Evolutionary conservation across 1,140 invertebrate species (phyloP).

Genomic region (Cardiocondyla obscurior): DNA sequence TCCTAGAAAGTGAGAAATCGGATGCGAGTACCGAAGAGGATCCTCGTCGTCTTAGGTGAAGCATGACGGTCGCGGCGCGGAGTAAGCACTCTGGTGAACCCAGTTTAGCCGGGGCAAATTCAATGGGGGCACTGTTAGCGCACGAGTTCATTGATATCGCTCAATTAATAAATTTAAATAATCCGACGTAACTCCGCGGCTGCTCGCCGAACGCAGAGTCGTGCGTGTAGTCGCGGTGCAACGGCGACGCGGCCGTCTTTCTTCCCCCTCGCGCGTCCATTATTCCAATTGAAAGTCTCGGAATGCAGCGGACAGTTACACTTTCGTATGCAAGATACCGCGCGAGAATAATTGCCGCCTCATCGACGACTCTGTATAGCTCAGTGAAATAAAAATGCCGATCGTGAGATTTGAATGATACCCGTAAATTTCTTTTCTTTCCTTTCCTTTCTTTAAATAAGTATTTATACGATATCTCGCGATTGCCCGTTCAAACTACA

Average conservation of each 20-base stretch:
- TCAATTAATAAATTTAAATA: constrained; percentile 83
- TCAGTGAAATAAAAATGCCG: background rate
- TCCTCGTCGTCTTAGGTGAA: constrained; percentile 9
- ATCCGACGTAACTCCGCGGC: constrained; percentile 74
- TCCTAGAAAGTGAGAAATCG: constrained; percentile 12
- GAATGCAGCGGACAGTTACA: constrained; percentile 6
- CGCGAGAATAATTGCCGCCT: background rate
- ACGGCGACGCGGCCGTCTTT: background rate
- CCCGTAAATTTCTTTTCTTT: no score
- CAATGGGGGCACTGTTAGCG: constrained; percentile 81
- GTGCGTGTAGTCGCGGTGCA: constrained; percentile 3
- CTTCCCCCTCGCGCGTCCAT: constrained; percentile 45
- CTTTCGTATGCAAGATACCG: constrained; percentile 50
- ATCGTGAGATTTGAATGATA: background rate
- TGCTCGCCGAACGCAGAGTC: constrained; percentile 62
- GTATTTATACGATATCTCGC: background rate
- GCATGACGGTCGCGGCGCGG: background rate
- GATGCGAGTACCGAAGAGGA: background rate
- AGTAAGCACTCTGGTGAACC: constrained; percentile 70
- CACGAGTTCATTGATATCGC: constrained; percentile 82
- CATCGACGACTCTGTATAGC: background rate
- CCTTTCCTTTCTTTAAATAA: background rate
- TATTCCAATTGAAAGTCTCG: constrained; percentile 58
- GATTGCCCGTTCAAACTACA: background rate
- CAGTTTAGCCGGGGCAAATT: constrained; percentile 72